Percentiles rank a stretch among this genome's conserved stretches.
Evolutionary conservation across 2,797 vertebrate species (phyloP).

Genomic region (Sphenodon punctatus): DNA sequence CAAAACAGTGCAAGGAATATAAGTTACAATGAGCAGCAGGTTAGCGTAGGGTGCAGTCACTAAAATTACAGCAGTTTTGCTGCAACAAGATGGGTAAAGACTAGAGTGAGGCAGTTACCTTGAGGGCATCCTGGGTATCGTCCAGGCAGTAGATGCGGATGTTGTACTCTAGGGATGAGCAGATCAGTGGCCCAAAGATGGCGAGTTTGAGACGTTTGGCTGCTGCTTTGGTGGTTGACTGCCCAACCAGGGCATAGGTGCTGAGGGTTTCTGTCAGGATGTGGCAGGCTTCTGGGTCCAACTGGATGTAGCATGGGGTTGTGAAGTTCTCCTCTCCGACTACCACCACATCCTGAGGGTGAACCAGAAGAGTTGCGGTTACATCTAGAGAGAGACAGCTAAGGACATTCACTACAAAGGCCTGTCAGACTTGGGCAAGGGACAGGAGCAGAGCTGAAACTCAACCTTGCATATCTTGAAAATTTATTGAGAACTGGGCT

Average conservation of each 20-base stretch:
- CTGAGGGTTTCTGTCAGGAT: slow-evolving; percentile 95
- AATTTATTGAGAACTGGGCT: too few species aligned
- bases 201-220: slow-evolving; percentile 94
- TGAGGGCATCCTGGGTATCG: slow-evolving; percentile 93
- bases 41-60: slow-evolving; percentile 16
- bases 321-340: slow-evolving; percentile 97
- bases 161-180: slow-evolving; percentile 91
- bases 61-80: background rate
- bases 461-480: too few species aligned
- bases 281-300: slow-evolving; percentile 94
- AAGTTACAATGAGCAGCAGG: slow-evolving; percentile 21
- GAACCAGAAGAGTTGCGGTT: too few species aligned
- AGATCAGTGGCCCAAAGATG: slow-evolving; percentile 91
- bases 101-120: slow-evolving; percentile 74
- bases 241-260: slow-evolving; percentile 91
- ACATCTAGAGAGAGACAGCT: slow-evolving; percentile 1
- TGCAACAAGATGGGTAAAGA: background rate
- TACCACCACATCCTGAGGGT: slow-evolving; percentile 94
- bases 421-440: too few species aligned
- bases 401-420: rapidly evolving
- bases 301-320: slow-evolving; percentile 94
- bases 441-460: too few species aligned
- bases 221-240: slow-evolving; percentile 88
- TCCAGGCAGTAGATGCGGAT: slow-evolving; percentile 96
- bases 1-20: slow-evolving; percentile 23